phyloP scores from a whole-genome alignment of 1,140 invertebrate genomes.

The Parasteatoda tepidariorum region DNA sequence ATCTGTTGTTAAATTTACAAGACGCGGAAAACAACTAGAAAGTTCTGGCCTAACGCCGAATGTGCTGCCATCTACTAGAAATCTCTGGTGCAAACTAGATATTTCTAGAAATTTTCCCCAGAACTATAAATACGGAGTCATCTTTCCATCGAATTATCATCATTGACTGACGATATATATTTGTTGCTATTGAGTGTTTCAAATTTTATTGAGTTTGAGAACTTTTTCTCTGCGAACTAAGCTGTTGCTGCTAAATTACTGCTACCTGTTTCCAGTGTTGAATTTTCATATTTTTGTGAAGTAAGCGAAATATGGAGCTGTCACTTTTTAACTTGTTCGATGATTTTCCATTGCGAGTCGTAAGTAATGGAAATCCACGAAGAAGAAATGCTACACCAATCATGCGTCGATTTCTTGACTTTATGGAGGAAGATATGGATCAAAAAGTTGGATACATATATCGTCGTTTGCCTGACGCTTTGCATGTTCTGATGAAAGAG shows the following conservation, averaged over 20 bases:
- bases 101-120: neutral
- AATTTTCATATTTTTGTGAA: neutral
- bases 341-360: neutral
- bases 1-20: no score
- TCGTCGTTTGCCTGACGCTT: neutral
- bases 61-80: constrained; percentile 18
- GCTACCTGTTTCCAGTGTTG: neutral
- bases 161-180: neutral
- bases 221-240: no score
- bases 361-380: neutral
- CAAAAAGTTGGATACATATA: constrained; percentile 17
- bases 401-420: neutral
- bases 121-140: neutral
- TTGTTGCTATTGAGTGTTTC: no score
- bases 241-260: no score
- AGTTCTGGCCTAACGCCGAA: no score
- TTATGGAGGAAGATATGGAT: constrained; percentile 2
- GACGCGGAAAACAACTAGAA: no score
- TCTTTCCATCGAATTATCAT: neutral
- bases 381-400: neutral
- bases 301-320: neutral
- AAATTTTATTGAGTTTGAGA: neutral
- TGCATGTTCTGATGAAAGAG: neutral
- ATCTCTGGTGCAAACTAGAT: neutral
- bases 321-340: constrained; percentile 4